Evolutionary conservation across 2,888 invertebrate genomes (phyloP).

Genomic region (Melanophora roralis): DNA sequence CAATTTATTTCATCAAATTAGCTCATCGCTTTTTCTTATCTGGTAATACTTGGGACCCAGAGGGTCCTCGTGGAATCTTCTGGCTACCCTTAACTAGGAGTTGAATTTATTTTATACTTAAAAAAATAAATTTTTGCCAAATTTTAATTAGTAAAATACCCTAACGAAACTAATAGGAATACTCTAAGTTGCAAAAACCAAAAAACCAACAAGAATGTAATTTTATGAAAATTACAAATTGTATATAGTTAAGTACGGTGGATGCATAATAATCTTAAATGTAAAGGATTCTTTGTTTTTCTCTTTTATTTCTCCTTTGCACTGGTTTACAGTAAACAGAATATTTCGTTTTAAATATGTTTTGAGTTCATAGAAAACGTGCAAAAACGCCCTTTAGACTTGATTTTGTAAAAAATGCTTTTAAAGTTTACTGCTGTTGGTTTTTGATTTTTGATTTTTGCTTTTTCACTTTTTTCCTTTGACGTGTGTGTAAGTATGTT

Average conservation of each 20-base stretch:
- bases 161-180: no score
- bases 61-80: no score
- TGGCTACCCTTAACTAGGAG: no score
- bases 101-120: no score
- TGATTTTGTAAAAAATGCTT: conserved; percentile 54
- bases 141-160: no score
- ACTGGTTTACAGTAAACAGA: no score
- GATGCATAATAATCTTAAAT: background rate
- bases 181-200: no score
- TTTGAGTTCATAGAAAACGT: conserved; percentile 15
- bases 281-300: conserved; percentile 12
- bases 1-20: no score
- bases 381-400: conserved; percentile 40
- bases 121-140: no score
- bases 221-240: conserved; percentile 44
- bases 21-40: no score
- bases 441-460: conserved; percentile 31
- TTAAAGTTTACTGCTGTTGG: conserved; percentile 38
- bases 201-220: no score
- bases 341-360: background rate
- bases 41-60: no score
- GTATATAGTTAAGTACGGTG: background rate
- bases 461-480: conserved; percentile 14
- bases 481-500: conserved; percentile 48
- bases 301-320: conserved; percentile 5